These are phyloP conservation scores for Tachysurus fulvidraco DNA, from an alignment of 2,113 vertebrate genomes.

Conservation along the genomic window DNA sequence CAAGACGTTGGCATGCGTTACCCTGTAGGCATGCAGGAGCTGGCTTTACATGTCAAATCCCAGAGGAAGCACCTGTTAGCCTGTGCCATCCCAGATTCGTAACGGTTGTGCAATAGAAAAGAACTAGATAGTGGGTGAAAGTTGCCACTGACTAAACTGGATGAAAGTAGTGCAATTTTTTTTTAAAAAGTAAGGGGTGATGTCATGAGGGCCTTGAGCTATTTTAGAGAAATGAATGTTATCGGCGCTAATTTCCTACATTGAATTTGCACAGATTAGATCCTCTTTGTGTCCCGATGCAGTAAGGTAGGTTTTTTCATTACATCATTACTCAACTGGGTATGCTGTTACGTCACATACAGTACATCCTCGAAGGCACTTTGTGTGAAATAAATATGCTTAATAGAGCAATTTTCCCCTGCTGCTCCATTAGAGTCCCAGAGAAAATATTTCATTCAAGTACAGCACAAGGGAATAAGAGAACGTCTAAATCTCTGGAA, in stretches of 20 bases:
- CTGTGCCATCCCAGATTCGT: conserved; percentile 22
- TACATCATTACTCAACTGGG: conserved; percentile 12
- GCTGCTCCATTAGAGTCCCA: conserved; percentile 40
- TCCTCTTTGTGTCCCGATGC: neutral
- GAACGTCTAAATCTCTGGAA: conserved; percentile 27
- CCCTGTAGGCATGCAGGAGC: conserved; percentile 20
- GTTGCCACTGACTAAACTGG: neutral
- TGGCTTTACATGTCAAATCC: conserved; percentile 15
- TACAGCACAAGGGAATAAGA: conserved; percentile 45
- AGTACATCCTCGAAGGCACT: neutral
- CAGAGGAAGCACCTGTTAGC: conserved; percentile 21
- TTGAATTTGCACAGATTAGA: conserved; percentile 27
- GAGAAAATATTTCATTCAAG: conserved; percentile 43
- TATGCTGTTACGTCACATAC: conserved; percentile 35
- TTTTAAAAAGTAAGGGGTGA: conserved; percentile 1
- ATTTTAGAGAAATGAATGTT: conserved; percentile 9
- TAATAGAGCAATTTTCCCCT: conserved; percentile 50
- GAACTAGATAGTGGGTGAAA: neutral
- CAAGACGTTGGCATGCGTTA: neutral
- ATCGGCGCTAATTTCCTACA: conserved; percentile 6
- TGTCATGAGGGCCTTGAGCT: conserved; percentile 21
- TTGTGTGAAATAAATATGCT: conserved; percentile 47
- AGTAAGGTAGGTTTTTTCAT: conserved; percentile 18
- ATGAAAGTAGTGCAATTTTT: neutral
- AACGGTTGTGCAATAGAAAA: conserved; percentile 20